These are phyloP conservation scores for Cosmia pyralina DNA, from an alignment of 2,888 invertebrate species.

Conservation along the genomic window DNA sequence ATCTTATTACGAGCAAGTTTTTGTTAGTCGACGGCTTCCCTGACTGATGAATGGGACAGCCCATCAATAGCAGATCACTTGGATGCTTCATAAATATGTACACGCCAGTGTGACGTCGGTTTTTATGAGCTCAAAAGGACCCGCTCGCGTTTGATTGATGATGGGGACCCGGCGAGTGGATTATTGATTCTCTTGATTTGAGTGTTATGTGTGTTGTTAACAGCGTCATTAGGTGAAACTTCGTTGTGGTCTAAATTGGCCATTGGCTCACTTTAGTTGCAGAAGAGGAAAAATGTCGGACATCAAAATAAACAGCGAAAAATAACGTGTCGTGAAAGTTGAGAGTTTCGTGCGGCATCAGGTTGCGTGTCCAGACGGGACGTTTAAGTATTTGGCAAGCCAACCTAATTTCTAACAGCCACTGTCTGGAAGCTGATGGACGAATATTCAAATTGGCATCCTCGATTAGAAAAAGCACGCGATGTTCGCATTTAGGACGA, in stretches of 20 bases:
- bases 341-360: slow-evolving; percentile 65
- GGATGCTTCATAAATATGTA: slow-evolving; percentile 88
- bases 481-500: slow-evolving; percentile 62
- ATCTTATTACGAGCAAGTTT: slow-evolving; percentile 73
- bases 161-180: slow-evolving; percentile 74
- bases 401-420: slow-evolving; percentile 82
- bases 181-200: slow-evolving; percentile 83
- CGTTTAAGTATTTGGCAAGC: slow-evolving; percentile 75
- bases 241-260: slow-evolving; percentile 49
- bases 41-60: slow-evolving; percentile 83
- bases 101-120: slow-evolving; percentile 83
- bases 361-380: slow-evolving; percentile 78
- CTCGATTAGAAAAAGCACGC: slow-evolving; percentile 79
- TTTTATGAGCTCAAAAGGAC: slow-evolving; percentile 81
- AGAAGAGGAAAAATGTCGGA: slow-evolving; percentile 10
- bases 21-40: slow-evolving; percentile 72
- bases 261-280: slow-evolving; percentile 36
- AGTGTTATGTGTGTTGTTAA: slow-evolving; percentile 73
- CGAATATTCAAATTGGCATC: slow-evolving; percentile 73
- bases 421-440: slow-evolving; percentile 83
- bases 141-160: slow-evolving; percentile 77
- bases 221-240: slow-evolving; percentile 64
- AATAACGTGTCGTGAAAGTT: slow-evolving; percentile 66
- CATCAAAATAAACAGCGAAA: slow-evolving; percentile 40
- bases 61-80: slow-evolving; percentile 86